Evolutionary conservation across 2,797 vertebrate species (phyloP).

Genomic region (Staurois parvus): DNA sequence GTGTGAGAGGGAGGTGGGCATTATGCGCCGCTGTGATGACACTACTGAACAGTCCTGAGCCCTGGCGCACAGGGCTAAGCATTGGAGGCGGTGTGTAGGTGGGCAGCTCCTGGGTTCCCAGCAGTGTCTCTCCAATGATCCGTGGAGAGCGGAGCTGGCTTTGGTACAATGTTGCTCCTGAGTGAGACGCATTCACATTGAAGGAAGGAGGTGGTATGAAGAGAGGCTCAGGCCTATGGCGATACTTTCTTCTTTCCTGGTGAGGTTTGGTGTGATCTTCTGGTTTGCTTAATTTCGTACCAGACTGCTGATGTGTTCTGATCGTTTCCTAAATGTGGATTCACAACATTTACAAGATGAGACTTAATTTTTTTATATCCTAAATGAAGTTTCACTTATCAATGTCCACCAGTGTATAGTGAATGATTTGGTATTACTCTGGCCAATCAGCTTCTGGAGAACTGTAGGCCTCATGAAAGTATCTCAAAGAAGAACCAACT

Average conservation of each 20-base stretch:
- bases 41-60: constrained; percentile 87
- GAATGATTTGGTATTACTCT: constrained; percentile 12
- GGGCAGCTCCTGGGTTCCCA: constrained; percentile 71
- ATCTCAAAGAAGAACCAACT: no score
- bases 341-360: constrained; percentile 30
- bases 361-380: not conserved
- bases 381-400: not conserved
- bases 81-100: constrained; percentile 90
- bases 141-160: constrained; percentile 85
- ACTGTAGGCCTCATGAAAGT: no score
- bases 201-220: constrained; percentile 82
- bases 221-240: constrained; percentile 81
- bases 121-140: constrained; percentile 73
- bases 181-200: constrained; percentile 68
- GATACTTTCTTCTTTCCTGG: constrained; percentile 80
- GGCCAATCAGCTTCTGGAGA: not conserved
- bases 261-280: constrained; percentile 70
- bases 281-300: constrained; percentile 68
- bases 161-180: constrained; percentile 82
- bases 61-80: constrained; percentile 87
- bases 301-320: constrained; percentile 69
- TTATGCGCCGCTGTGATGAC: constrained; percentile 73
- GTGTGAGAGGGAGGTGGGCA: constrained; percentile 77
- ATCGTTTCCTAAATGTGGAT: constrained; percentile 72
- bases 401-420: not conserved